Conservation (phyloP, 2,113 vertebrate species). For the Mormoops blainvillei region DNA sequence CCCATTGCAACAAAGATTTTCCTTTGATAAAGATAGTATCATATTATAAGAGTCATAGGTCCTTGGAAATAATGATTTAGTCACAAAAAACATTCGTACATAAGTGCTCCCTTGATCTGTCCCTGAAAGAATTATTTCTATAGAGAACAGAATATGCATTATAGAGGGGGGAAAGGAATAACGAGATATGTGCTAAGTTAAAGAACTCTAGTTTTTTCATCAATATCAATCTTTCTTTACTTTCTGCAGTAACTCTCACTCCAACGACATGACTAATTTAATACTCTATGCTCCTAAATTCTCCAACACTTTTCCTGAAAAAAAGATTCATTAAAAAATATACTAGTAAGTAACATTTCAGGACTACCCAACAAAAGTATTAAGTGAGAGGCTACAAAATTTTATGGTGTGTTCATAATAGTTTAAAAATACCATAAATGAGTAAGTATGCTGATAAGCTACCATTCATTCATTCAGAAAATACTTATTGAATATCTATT, state of each 20-base stretch:
- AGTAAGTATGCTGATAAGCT: not conserved
- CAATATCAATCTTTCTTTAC: not conserved
- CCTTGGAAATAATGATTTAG: not conserved
- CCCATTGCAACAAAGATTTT: not conserved
- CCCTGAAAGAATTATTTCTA: not conserved
- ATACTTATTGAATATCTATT: not conserved
- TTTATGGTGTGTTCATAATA: not conserved
- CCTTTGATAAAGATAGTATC: not conserved
- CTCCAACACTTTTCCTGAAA: not conserved
- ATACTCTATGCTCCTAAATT: not conserved
- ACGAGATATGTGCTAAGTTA: not conserved
- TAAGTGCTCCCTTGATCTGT: not conserved
- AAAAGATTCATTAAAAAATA: not conserved
- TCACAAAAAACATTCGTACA: not conserved
- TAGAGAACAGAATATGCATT: not conserved
- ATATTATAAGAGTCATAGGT: not conserved
- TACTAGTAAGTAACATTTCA: not conserved
- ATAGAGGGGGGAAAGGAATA: not conserved
- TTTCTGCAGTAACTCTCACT: not conserved
- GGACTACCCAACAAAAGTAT: conserved; percentile 15
- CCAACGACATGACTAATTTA: not conserved
- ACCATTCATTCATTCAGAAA: not conserved
- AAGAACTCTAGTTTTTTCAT: not conserved
- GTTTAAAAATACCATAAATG: conserved; percentile 21
- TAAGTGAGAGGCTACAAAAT: not conserved